A percentile compares a stretch with the other conserved stretches of the same genome.
These are phyloP conservation scores for Drosophila sordidula DNA, from an alignment of 2,888 invertebrate species.

Conservation along the genomic window DNA sequence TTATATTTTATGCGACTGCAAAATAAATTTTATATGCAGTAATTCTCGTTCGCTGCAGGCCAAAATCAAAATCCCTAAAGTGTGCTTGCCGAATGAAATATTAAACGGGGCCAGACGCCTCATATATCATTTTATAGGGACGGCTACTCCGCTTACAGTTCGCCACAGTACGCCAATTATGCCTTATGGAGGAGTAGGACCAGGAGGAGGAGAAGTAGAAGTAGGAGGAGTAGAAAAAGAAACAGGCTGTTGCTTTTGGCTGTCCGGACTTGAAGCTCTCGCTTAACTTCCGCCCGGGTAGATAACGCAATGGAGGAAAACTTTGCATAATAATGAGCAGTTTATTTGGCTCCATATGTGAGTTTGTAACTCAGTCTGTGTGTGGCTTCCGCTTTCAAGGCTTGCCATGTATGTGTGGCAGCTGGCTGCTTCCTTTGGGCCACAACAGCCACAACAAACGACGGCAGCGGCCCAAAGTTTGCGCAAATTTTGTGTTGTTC, in stretches of 20 bases:
- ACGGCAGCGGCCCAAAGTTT: constrained; percentile 48
- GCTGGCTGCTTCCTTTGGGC: constrained; percentile 30
- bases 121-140: constrained; percentile 31
- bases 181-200: constrained; percentile 44
- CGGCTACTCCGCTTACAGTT: constrained; percentile 20
- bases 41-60: constrained; percentile 40
- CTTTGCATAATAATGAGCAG: constrained; percentile 79
- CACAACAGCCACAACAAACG: constrained; percentile 61
- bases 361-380: constrained; percentile 16
- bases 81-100: constrained; percentile 67
- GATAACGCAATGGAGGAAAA: constrained; percentile 60
- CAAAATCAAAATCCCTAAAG: constrained; percentile 62
- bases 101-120: constrained; percentile 41
- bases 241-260: constrained; percentile 49
- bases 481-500: constrained; percentile 66
- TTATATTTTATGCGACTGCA: constrained; percentile 53
- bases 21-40: constrained; percentile 61
- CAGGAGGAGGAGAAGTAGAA: not conserved
- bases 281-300: constrained; percentile 54
- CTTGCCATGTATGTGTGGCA: constrained; percentile 28
- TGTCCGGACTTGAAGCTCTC: constrained; percentile 19
- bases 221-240: constrained; percentile 5
- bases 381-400: constrained; percentile 58
- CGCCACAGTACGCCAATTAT: constrained; percentile 52
- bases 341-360: constrained; percentile 57